Evolutionary conservation across 2,113 vertebrate species (phyloP).

Genomic region (Lynx canadensis): DNA sequence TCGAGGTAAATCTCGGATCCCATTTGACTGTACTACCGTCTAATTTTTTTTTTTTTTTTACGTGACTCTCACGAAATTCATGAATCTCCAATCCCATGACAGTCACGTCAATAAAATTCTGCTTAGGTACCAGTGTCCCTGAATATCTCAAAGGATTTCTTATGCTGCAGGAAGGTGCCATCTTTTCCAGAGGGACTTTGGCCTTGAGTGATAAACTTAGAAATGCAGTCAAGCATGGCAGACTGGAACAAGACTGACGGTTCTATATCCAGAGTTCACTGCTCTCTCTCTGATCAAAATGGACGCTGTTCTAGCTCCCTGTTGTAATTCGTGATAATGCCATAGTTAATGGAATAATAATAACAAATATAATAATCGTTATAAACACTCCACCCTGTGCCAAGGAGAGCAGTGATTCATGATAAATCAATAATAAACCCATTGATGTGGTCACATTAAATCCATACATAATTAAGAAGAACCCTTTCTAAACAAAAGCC

Average conservation of each 20-base stretch:
- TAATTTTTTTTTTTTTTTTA: not conserved
- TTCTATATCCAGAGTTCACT: not conserved
- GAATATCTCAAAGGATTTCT: constrained; percentile 5
- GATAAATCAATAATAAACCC: constrained; percentile 58
- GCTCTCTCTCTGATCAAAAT: not conserved
- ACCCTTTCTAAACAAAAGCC: constrained; percentile 61
- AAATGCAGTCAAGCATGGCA: not conserved
- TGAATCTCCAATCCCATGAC: not conserved
- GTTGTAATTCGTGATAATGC: constrained; percentile 50
- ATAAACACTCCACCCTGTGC: constrained; percentile 30
- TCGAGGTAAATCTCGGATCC: not conserved
- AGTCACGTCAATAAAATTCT: not conserved
- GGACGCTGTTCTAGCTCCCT: not conserved
- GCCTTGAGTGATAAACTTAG: not conserved
- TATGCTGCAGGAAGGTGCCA: not conserved
- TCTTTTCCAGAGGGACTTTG: not conserved
- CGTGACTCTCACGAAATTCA: not conserved
- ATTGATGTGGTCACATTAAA: constrained; percentile 70
- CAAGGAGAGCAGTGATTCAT: constrained; percentile 61
- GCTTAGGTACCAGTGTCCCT: not conserved
- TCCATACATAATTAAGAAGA: constrained; percentile 57
- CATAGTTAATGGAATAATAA: constrained; percentile 52
- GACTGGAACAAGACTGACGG: not conserved
- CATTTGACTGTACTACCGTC: not conserved
- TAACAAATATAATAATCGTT: constrained; percentile 57